Evolutionary conservation across 2,797 vertebrate genomes (phyloP), one percentile per base, ranked within the genome.

Genomic region (Salarias fasciatus): DNA sequence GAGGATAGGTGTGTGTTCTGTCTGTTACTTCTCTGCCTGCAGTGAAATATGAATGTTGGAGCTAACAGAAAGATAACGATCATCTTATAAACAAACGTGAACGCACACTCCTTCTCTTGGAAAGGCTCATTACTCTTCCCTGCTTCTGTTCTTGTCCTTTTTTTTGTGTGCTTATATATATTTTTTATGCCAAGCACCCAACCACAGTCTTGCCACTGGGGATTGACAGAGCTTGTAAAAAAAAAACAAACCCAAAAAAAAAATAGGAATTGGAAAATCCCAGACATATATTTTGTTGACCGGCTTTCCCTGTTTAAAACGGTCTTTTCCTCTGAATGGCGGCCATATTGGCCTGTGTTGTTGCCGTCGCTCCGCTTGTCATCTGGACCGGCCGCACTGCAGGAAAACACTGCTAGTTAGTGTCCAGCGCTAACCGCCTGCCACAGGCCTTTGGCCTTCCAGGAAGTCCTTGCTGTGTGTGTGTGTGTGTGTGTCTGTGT

Each of bases 211-310:
- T 67, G 80, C 74, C 75, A 63, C 58, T 56, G 43, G 63, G 79
- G 50, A 69, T 52, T 31, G 11, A 70, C 35, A 38, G 18, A 45
- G 63, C 44, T 68, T 49, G 31, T 53, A 24, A 47, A 60, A 14
- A 53, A 69, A 46, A 48, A n/a, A n/a, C n/a, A n/a, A n/a, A n/a
- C n/a, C n/a, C n/a, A n/a, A n/a, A 49, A n/a, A 33, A 46, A 44
- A 12, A 29, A 63, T 45, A 53, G 43, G 28, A 12, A 8, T 12
- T 60, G 75, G 75, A 88, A 90, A 87, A 80, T 58, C 72, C 80
- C 73, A 73, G 5, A 3, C 48, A 75, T 71, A 72, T 78, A 82
- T 72, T 49, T 54, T 74, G 48, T 61, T 79, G 66, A 80, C 63
- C 71, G 61, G 46, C 33, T 73, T 68, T 12, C 13, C 18, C 50